phyloP scores from a whole-genome alignment of 2,888 invertebrate species.

The Byasa hedistus region DNA sequence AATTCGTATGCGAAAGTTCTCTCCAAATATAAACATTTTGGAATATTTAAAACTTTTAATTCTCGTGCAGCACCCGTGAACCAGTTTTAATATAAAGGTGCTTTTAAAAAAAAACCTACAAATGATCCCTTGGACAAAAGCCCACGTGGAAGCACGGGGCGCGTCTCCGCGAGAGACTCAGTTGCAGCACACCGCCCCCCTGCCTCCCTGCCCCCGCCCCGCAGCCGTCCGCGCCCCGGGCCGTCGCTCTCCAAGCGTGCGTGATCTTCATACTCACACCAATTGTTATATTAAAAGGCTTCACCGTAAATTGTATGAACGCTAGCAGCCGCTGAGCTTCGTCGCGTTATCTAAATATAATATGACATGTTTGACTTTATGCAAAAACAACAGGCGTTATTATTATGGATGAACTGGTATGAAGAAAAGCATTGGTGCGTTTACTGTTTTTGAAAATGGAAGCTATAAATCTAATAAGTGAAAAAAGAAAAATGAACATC shows the following conservation, averaged over 20 bases:
- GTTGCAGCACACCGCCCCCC: background rate
- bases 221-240: background rate
- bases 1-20: no score
- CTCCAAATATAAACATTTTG: background rate
- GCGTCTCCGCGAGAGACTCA: background rate
- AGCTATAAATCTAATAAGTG: no score
- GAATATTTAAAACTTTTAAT: background rate
- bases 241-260: background rate
- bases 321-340: background rate
- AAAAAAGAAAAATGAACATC: no score
- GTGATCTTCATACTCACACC: background rate
- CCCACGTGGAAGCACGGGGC: background rate
- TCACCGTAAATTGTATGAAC: background rate
- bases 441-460: no score
- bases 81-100: background rate
- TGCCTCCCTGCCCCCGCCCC: background rate
- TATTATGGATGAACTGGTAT: no score
- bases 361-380: no score
- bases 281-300: background rate
- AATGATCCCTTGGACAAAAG: constrained; percentile 5
- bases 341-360: no score
- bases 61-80: background rate
- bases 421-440: no score
- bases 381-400: no score
- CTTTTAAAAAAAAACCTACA: background rate